Base-by-base conservation (phyloP, 2,113 vertebrate genomes). In the Bubalus kerabau region DNA sequence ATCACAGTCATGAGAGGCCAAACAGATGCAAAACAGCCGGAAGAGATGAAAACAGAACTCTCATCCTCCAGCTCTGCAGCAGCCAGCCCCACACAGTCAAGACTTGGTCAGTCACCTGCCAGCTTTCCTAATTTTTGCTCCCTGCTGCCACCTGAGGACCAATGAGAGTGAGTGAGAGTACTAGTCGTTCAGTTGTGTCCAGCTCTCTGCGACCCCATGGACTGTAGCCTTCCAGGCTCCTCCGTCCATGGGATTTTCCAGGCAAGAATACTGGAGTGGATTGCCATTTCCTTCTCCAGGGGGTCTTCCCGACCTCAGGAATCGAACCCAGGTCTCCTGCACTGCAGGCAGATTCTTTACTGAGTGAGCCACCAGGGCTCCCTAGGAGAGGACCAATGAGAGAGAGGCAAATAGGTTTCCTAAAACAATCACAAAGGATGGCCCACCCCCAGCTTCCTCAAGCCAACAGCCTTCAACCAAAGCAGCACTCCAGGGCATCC, bases 221-320 rank as follows among this genome's bases (percentile, higher is more conserved):
- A 71, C 8, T 36, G n/a, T 71, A 71, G 67, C n/a, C 67, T 19
- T 40, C 67, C n/a, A 71, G 67, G n/a, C 19, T 40, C 5, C 67
- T 40, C 67, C 2, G 0, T 40, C 19, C n/a, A 23, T 3, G 10
- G 67, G 67, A 12, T 40, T 71, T 13, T 23, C n/a, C 67, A 71
- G 19, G n/a, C 67, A 40, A 40, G 19, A 12, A 40, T 23, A 71
- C 67, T 71, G 67, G 67, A 23, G 10, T 71, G 67, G 67, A 21
- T 40, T 71, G 67, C n/a, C 21, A 23, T 71, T 40, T 71, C 67
- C 67, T 71, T 71, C 67, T 71, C 67, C 19, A 71, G 67, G 67
- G 67, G 19, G 40, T 71, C 67, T 23, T 40, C 1, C n/a, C 0
- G 0, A 23, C n/a, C 10, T 23, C 67, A 71, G n/a, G n/a, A 12